These are phyloP conservation scores for Psephotus haematonotus DNA, from an alignment of 2,113 vertebrate genomes.

Conservation along the genomic window DNA sequence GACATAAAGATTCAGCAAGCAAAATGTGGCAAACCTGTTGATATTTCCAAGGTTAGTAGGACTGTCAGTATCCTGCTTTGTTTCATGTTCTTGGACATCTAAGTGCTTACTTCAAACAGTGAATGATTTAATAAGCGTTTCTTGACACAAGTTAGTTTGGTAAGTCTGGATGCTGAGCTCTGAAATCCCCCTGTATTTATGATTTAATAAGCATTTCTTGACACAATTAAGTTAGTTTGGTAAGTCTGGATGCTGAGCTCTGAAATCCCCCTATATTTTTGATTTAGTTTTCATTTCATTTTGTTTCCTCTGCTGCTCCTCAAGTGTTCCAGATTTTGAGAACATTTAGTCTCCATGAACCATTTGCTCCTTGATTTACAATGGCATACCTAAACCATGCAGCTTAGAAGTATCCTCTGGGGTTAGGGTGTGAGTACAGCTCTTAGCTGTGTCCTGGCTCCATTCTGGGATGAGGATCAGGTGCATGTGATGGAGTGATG, in stretches of 20 bases:
- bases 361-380: not conserved
- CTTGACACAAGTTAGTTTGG: not conserved
- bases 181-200: not conserved
- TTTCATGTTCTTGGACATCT: not conserved
- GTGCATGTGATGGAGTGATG: not conserved
- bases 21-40: conserved; percentile 78
- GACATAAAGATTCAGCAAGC: conserved; percentile 83
- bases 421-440: not conserved
- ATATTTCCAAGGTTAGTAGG: conserved; percentile 82
- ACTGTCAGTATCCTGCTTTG: not conserved
- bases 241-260: not conserved
- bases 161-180: not conserved
- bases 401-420: not conserved
- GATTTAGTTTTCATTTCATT: not conserved
- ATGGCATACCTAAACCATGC: not conserved
- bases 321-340: not conserved
- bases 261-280: not conserved
- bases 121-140: not conserved
- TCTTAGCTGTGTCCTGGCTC: not conserved
- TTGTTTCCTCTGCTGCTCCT: not conserved
- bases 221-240: not conserved
- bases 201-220: not conserved
- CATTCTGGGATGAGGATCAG: not conserved
- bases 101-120: not conserved
- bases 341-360: not conserved